Evolutionary conservation across 1,140 invertebrate species (phyloP).

Genomic region (Formica selysi): DNA sequence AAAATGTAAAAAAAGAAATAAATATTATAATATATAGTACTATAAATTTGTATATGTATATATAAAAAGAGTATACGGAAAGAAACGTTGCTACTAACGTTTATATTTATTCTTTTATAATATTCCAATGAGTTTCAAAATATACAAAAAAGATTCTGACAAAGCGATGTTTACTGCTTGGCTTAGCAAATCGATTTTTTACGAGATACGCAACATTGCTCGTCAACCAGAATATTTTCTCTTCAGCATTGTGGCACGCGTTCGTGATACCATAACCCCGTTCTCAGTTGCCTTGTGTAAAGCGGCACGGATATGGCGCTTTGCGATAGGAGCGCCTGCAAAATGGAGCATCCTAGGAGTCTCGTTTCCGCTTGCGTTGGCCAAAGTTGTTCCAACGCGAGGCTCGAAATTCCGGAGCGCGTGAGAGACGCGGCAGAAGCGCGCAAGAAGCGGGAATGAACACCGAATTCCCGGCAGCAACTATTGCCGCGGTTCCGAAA

Average conservation of each 20-base stretch:
- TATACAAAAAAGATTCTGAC: not conserved
- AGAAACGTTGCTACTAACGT: not conserved
- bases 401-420: slow-evolving; percentile 47
- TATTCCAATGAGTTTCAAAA: not conserved
- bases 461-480: slow-evolving; percentile 50
- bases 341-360: slow-evolving; percentile 52
- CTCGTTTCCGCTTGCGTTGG: slow-evolving; percentile 42
- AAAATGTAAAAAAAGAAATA: not conserved
- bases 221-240: not conserved
- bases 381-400: slow-evolving; percentile 36
- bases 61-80: not conserved
- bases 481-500: slow-evolving; percentile 51
- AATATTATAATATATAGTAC: not conserved
- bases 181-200: slow-evolving; percentile 25
- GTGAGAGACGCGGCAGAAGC: slow-evolving; percentile 25
- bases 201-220: slow-evolving; percentile 17
- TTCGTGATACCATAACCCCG: slow-evolving; percentile 15
- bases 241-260: not conserved
- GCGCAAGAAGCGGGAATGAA: slow-evolving; percentile 50
- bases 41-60: not conserved
- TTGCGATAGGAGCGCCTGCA: slow-evolving; percentile 20
- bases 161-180: not conserved
- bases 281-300: slow-evolving; percentile 21
- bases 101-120: not conserved
- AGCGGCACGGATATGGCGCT: not conserved